Evolutionary conservation across 2,888 invertebrate genomes (phyloP), one percentile per base, ranked within the genome.

Genomic region (Eupithecia tripunctaria): DNA sequence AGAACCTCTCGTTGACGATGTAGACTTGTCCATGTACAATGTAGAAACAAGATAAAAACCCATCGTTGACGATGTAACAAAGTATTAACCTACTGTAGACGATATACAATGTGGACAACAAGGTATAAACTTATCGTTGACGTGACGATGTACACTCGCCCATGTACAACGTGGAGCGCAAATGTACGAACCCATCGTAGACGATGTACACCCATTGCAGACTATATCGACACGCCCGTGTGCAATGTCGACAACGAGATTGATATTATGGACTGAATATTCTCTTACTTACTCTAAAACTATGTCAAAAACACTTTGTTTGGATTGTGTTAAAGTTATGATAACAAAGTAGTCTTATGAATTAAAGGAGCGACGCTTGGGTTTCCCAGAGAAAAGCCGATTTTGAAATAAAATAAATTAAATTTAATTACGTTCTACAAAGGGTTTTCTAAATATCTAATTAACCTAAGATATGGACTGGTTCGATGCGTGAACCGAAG

Each of bases 51-150:
- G 95, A 98, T 98, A 98, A 85, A 96, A 97, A 65, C 98, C 98
- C 0, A 97, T 99, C 18, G 96, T 98, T 79, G 32, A 32, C 32
- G 32, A 32, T 32, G 32, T 32, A n/a, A n/a, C n/a, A n/a, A n/a
- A n/a, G n/a, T n/a, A n/a, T n/a, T n/a, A n/a, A n/a, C n/a, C n/a
- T n/a, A 32, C 32, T 6, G 6, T 32, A 4, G 32, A 4, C 32
- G 2, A 29, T 29, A 5, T 29, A 51, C 21, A 99, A 99, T 87
- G 97, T 98, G 0, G 96, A 97, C 29, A 82, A 89, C 56, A 95
- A 95, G 95, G 98, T 98, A 98, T 85, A 96, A 97, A 65, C 98
- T 98, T 0, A 97, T 99, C 18, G 96, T 98, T 79, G 99, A 99
- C 51, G 8, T 79, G 99, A 99, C 51, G 8, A 47, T n/a, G 47